phyloP scores from a whole-genome alignment of 2,888 invertebrate species.

The Leucania comma region DNA sequence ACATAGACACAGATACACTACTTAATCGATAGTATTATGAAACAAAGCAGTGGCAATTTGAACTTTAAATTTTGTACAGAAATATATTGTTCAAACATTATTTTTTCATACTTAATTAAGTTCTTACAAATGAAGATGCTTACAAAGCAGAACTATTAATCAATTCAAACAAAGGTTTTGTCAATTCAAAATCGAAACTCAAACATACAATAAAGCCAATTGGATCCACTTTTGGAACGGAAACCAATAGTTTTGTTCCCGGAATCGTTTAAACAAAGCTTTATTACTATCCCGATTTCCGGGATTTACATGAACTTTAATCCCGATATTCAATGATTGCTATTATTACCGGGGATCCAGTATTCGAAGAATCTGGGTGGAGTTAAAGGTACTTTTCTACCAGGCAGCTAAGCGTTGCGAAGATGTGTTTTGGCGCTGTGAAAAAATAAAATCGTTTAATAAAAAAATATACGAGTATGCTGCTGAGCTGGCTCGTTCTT shows the following conservation, averaged over 20 bases:
- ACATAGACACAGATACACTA: too few species aligned
- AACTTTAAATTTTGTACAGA: too few species aligned
- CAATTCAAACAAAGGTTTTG: neutral
- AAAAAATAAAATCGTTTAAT: neutral
- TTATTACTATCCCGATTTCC: constrained; percentile 62
- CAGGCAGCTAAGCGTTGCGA: neutral
- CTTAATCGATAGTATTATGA: too few species aligned
- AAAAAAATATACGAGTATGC: too few species aligned
- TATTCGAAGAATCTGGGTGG: constrained; percentile 32
- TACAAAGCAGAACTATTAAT: neutral
- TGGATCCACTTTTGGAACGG: constrained; percentile 5
- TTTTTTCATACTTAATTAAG: too few species aligned
- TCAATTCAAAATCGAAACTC: neutral
- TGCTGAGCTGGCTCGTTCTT: too few species aligned
- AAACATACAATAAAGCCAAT: constrained; percentile 12
- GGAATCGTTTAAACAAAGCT: constrained; percentile 61
- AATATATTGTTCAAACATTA: too few species aligned
- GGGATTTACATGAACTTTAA: constrained; percentile 55
- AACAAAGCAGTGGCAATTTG: too few species aligned
- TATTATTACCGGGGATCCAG: constrained; percentile 53
- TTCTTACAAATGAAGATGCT: too few species aligned
- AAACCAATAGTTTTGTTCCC: constrained; percentile 38
- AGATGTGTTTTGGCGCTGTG: neutral
- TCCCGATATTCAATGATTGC: constrained; percentile 71
- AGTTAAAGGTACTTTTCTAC: neutral